A percentile compares a stretch with the other conserved stretches of the same genome.
Evolutionary conservation across 2,888 invertebrate species (phyloP).

Genomic region (Selenia dentaria): DNA sequence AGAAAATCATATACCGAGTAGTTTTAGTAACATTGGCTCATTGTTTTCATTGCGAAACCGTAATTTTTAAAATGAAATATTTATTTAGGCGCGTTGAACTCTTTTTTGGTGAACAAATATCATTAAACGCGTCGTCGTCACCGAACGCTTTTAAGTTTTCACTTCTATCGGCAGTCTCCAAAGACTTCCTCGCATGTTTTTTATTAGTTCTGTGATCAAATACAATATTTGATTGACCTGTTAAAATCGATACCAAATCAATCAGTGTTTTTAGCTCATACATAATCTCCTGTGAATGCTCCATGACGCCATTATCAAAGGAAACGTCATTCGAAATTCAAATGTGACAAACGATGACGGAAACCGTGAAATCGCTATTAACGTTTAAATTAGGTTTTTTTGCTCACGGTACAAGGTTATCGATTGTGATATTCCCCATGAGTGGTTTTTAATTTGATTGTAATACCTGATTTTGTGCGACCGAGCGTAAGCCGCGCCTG

Average conservation of each 20-base stretch:
- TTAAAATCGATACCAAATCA: not conserved
- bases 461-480: conserved; percentile 80
- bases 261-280: conserved; percentile 1
- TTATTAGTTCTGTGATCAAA: too few species aligned
- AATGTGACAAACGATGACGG: conserved; percentile 35
- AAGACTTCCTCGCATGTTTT: too few species aligned
- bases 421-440: conserved; percentile 63
- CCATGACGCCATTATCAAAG: conserved; percentile 16
- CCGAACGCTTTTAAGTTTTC: too few species aligned
- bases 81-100: too few species aligned
- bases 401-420: conserved; percentile 57
- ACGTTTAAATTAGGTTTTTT: conserved; percentile 31
- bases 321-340: conserved; percentile 25
- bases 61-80: too few species aligned
- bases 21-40: too few species aligned
- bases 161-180: too few species aligned
- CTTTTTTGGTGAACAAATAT: too few species aligned
- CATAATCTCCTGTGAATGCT: conserved; percentile 2
- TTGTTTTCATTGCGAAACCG: too few species aligned
- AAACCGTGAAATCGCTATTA: conserved; percentile 32
- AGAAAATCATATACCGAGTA: too few species aligned
- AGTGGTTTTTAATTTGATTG: conserved; percentile 84
- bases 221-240: too few species aligned
- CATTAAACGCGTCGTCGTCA: too few species aligned
- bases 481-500: conserved; percentile 62